Evolutionary conservation across 2,888 invertebrate species (phyloP), one percentile per base, ranked within the genome.

Genomic region (Drosophila paramelanica): DNA sequence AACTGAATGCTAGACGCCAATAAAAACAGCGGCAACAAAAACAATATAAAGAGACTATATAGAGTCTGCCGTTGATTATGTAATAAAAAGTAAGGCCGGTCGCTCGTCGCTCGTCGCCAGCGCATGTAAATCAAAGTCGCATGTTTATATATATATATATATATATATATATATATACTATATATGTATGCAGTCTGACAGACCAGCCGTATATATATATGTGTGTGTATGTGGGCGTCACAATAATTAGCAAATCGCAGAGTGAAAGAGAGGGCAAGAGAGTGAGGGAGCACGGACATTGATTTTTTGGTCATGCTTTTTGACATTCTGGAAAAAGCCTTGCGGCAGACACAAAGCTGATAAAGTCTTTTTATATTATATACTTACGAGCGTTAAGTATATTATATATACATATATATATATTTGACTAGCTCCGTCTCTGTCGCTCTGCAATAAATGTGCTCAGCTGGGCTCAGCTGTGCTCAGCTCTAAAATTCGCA

Each of bases 41-140:
- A 20, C 43, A 10, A 53, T 53, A 43, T 43, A 42, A 42, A n/a
- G n/a, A 42, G 31, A 42, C 20, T 53, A 53, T 58, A 59, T 43
- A 49, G 47, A 39, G 65, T 61, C 66, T 64, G 69, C 41, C 27
- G 65, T 49, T 58, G 70, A 77, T 79, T 79, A 81, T 79, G 79
- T 81, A 79, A 79, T 78, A 67, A 59, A 77, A 67, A 62, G 46
- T 79, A 75, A 72, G 70, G 76, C 56, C 68, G 60, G 23, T 46
- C 42, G 46, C 36, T 45, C 25, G 23, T 46, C 42, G 46, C 36
- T 45, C 25, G 31, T 27, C 27, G 41, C 42, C 55, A 51, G 33
- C 50, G 52, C 53, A 79, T 79, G 82, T 82, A 79, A 81, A 79
- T 75, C 58, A 60, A 65, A 80, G 67, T 52, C 41, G 58, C 57